These are phyloP conservation scores for Chloroceryle aenea DNA, from an alignment of 2,113 vertebrate species.

Conservation along the genomic window DNA sequence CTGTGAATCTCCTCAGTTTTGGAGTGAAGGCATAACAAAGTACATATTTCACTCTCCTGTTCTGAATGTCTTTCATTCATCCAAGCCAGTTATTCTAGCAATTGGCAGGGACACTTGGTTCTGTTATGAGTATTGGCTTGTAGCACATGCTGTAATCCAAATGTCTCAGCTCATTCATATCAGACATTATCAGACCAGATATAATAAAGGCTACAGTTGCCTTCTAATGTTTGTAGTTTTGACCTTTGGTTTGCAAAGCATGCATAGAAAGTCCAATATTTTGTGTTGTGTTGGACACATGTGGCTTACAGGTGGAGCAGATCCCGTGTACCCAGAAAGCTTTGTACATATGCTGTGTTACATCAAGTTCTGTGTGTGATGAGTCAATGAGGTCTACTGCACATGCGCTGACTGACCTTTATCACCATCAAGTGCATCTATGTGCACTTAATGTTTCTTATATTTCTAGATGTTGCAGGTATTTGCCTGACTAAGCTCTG, in stretches of 20 bases:
- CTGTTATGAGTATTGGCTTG: fast-evolving
- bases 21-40: neutral
- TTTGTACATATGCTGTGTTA: neutral
- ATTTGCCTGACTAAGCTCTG: neutral
- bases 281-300: neutral
- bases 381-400: neutral
- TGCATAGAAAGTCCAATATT: neutral
- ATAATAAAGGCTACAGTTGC: neutral
- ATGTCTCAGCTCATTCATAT: neutral
- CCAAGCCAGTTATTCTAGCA: neutral
- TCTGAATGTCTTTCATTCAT: neutral
- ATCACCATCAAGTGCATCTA: neutral
- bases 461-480: neutral
- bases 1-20: neutral
- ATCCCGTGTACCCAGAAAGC: neutral
- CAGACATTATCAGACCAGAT: neutral
- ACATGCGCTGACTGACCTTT: fast-evolving
- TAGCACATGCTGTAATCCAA: neutral
- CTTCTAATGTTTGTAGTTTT: fast-evolving
- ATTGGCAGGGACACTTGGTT: neutral
- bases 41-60: neutral
- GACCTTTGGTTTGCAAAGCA: neutral
- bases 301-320: neutral
- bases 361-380: neutral
- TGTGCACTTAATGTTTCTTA: neutral